A percentile compares a stretch with the other conserved stretches of the same genome.
phyloP scores from a whole-genome alignment of 2,797 vertebrate species.

The Artibeus jamaicensis region DNA sequence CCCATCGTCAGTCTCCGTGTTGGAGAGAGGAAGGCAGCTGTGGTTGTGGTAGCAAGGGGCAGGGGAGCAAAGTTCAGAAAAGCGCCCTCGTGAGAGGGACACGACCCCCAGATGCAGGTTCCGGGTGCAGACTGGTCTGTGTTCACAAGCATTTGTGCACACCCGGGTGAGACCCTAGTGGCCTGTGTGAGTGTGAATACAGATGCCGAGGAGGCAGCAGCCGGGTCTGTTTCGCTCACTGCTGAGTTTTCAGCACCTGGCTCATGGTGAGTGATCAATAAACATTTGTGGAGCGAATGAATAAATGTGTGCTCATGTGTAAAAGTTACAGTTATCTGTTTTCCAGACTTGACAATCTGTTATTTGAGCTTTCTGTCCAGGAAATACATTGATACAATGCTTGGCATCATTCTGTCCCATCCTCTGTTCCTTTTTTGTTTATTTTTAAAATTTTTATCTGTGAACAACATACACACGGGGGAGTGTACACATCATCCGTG shows the following conservation, averaged over 20 bases:
- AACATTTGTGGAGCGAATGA: constrained; percentile 30
- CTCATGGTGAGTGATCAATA: background rate
- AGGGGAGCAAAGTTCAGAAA: too few relatives aligned
- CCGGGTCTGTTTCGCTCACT: background rate
- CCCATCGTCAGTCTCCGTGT: background rate
- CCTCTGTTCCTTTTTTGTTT: background rate
- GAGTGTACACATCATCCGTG: rapidly evolving
- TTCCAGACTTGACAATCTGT: constrained; percentile 59
- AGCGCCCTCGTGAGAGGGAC: rapidly evolving
- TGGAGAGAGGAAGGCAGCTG: background rate
- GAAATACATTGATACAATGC: constrained; percentile 36
- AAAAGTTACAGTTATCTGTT: constrained; percentile 53
- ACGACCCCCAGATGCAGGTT: rapidly evolving
- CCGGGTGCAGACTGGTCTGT: rapidly evolving
- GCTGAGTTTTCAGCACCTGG: constrained; percentile 17
- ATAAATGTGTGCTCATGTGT: constrained; percentile 31
- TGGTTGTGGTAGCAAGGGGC: rapidly evolving
- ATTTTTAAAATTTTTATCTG: background rate
- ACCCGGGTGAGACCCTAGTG: rapidly evolving
- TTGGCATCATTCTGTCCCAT: background rate
- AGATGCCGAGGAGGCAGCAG: background rate
- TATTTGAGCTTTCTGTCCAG: constrained; percentile 49
- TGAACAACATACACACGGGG: background rate
- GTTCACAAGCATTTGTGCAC: rapidly evolving
- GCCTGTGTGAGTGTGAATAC: rapidly evolving